Evolutionary conservation across 2,113 vertebrate genomes (phyloP), one percentile per base, ranked within the genome.

Genomic region (Heterotilapia buettikoferi): DNA sequence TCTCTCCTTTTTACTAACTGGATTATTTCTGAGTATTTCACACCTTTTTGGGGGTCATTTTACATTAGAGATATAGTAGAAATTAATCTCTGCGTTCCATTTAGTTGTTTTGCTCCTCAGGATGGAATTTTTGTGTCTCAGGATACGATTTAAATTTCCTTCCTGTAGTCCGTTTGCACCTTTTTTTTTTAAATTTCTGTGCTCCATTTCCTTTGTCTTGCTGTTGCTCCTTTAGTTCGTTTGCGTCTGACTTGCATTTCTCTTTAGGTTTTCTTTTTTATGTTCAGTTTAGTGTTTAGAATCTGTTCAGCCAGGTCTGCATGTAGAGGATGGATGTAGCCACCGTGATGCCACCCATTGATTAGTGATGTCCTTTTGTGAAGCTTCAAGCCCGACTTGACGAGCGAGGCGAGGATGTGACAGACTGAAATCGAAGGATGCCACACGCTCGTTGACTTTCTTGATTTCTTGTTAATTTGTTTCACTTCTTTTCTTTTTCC

Each of bases 61-160:
- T 0, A 38, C 2, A 43, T 3, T 43, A 9, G 21, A 26, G 2
- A 9, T 26, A 0, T 0, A 24, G 61, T 13, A 0, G 21, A 73
- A 26, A 45, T 18, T 4, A 6, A 73, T 45, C 38, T 73, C 68
- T 10, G 5, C 1, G 1, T 45, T 45, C 1, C 0, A 4, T 29
- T 47, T 11, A 45, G 68, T 10, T 18, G 40, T 11, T 73, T 73
- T 45, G 0, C 0, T 26, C 13, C 13, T 26, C 40, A 19, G 24
- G 4, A 10, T 11, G 68, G 21, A 11, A 26, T 47, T 45, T 76
- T 18, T 47, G 68, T 76, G 13, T 76, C 3, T 76, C 43, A 0
- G 24, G 1, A 18, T 47, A 0, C 6, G 1, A 18, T 45, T 4
- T 47, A 11, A 5, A 19, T 76, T 10, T 45, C 21, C 21, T 45